phyloP scores from a whole-genome alignment of 2,797 vertebrate species.

The Chelonia mydas region DNA sequence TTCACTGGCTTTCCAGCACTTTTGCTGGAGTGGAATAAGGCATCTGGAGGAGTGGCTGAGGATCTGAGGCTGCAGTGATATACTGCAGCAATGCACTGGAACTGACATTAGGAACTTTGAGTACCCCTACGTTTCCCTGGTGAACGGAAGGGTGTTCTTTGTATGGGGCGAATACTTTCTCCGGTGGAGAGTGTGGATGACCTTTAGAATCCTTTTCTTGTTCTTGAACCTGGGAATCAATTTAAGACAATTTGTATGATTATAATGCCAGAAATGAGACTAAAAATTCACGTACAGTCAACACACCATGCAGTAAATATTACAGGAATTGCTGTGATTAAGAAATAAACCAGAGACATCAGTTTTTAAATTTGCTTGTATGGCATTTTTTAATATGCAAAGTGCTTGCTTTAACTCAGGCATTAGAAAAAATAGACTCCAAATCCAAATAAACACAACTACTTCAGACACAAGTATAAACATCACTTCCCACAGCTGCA shows the following conservation, averaged over 20 bases:
- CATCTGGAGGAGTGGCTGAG: background rate
- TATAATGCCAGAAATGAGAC: background rate
- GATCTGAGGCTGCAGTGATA: background rate
- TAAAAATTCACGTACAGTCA: background rate
- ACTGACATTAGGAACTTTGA: background rate
- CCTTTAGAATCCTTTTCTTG: background rate
- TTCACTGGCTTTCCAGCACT: background rate
- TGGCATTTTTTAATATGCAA: background rate
- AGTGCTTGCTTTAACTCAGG: background rate
- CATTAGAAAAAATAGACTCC: background rate
- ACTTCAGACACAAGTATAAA: background rate
- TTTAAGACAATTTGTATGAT: background rate
- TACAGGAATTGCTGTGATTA: background rate
- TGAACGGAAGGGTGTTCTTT: background rate
- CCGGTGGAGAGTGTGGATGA: background rate
- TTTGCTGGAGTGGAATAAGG: background rate
- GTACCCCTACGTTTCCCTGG: background rate
- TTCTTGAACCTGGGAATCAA: background rate
- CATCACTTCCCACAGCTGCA: background rate
- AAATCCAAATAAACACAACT: conserved; percentile 1
- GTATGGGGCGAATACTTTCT: background rate
- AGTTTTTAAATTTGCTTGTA: background rate
- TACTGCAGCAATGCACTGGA: background rate
- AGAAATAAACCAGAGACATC: rapidly evolving
- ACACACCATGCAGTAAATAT: background rate